A percentile compares a stretch with the other conserved stretches of the same genome.
phyloP scores from a whole-genome alignment of 2,113 vertebrate genomes.

The Muntiacus muntjak region DNA sequence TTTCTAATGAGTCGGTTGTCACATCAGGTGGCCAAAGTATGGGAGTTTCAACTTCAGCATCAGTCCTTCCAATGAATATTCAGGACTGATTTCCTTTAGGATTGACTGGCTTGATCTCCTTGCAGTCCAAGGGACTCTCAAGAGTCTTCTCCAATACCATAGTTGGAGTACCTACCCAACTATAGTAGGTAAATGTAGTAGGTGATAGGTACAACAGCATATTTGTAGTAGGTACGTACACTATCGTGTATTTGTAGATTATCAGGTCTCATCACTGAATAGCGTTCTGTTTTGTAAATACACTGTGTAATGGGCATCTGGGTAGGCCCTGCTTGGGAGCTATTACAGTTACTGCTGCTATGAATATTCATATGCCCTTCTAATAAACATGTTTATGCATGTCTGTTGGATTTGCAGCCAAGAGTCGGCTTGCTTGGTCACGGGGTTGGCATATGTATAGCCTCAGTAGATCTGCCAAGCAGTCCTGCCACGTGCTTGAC shows the following conservation, averaged over 20 bases:
- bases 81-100: not conserved
- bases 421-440: rapidly evolving
- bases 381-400: rapidly evolving
- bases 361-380: rapidly evolving
- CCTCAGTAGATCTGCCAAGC: not conserved
- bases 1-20: not conserved
- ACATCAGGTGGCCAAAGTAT: not conserved
- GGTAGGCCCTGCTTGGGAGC: not conserved
- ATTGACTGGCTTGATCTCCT: not conserved
- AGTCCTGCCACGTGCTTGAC: not conserved
- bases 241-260: rapidly evolving
- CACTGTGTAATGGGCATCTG: not conserved
- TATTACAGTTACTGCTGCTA: rapidly evolving
- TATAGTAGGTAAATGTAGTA: not conserved
- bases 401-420: not conserved
- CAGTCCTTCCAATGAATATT: not conserved
- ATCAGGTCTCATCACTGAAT: rapidly evolving
- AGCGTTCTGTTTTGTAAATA: too few relatives aligned
- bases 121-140: not conserved
- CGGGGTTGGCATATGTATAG: rapidly evolving
- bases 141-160: not conserved
- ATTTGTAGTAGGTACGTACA: not conserved
- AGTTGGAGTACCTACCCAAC: not conserved
- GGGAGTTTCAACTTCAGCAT: not conserved
- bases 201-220: not conserved